Evolutionary conservation across 2,113 vertebrate species (phyloP), one percentile per base, ranked within the genome.

Genomic region (human (Homo sapiens)): DNA sequence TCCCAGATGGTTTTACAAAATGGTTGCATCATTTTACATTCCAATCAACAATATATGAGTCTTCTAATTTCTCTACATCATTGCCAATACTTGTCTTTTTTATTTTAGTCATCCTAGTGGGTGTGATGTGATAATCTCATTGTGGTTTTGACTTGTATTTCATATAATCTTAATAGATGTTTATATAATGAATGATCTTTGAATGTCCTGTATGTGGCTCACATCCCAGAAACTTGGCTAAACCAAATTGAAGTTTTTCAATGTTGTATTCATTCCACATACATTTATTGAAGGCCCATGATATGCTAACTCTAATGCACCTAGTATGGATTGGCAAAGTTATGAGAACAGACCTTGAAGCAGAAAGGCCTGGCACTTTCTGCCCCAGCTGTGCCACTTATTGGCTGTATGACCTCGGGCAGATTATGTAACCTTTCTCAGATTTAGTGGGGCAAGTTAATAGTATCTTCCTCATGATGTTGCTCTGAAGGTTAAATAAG

Each of bases 141-240:
- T 27, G 13, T 57, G 32, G 20, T 68, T 92, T 92, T 95, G 66
- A 90, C 94, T 79, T 91, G n/a, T 50, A 91, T 75, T 81, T 73
- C 35, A 90, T 76, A 59, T 82, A 59, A 76, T 88, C n/a, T 88
- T 88, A 97, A 64, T 78, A 89, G 79, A 70, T 89, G 40, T 73
- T 43, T 55, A 73, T 55, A 66, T 48, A 92, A 68, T 20, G 6
- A 57, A 89, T 95, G 12, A 80, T 68, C 52, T 92, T 90, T 82
- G 18, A 90, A 75, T 38, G 9, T 14, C 22, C 50, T 55, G 5
- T 55, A 11, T 0, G 1, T 38, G 70, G 40, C 55, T 72, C 2
- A 82, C 8, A 4, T 55, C 43, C 52, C n/a, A 93, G 70, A 70
- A 82, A 90, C 61, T 11, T 70, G 14, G 61, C 73, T 79, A 91